Conservation (phyloP, 2,888 invertebrate species). For the Pandemis cinnamomeana region DNA sequence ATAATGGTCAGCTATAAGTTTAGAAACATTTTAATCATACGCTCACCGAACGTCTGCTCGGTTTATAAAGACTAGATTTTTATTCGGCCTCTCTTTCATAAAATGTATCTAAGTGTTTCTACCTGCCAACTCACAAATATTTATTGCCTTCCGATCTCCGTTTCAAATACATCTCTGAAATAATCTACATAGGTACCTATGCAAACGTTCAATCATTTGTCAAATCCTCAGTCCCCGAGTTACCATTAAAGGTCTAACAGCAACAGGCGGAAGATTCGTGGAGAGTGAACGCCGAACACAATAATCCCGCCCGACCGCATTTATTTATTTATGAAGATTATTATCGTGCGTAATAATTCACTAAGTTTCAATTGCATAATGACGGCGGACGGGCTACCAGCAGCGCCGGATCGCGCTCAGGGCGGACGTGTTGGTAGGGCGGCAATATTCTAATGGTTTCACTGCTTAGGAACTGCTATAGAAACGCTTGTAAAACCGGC, state of each 20-base stretch:
- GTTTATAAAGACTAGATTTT: background rate
- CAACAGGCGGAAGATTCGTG: slow-evolving; percentile 37
- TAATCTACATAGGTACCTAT: background rate
- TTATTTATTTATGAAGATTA: slow-evolving; percentile 83
- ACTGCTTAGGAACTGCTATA: slow-evolving; percentile 24
- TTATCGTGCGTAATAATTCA: slow-evolving; percentile 84
- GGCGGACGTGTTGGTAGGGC: slow-evolving; percentile 63
- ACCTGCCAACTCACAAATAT: no score
- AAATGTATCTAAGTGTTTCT: no score
- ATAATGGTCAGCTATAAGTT: background rate
- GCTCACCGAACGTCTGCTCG: no score
- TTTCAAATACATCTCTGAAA: background rate
- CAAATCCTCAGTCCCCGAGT: background rate
- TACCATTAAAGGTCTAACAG: slow-evolving; percentile 22
- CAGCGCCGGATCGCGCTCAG: slow-evolving; percentile 60
- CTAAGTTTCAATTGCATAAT: slow-evolving; percentile 85
- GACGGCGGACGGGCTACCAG: slow-evolving; percentile 79
- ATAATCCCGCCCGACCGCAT: slow-evolving; percentile 63
- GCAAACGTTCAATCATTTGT: background rate
- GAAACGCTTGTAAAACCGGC: background rate
- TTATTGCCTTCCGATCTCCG: background rate
- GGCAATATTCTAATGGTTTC: slow-evolving; percentile 24
- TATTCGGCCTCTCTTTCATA: background rate
- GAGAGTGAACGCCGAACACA: slow-evolving; percentile 54
- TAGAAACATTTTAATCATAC: background rate